Conservation (phyloP, 1,140 invertebrate genomes). For the Kradibia gibbosae region DNA sequence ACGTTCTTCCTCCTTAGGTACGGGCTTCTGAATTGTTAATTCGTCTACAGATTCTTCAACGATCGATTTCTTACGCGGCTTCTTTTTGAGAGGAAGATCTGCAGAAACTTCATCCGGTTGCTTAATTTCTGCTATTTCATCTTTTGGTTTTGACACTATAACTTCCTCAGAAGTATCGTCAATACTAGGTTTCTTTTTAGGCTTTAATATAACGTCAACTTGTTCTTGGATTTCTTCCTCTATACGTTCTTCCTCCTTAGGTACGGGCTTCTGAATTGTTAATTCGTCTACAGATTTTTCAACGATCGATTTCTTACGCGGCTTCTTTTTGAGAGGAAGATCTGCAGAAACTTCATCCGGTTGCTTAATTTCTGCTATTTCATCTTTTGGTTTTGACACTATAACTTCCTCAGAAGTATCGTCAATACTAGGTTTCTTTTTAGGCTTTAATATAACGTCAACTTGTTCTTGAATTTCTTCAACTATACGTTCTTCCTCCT, state of each 20-base stretch:
- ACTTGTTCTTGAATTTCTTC: too few species aligned
- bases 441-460: too few species aligned
- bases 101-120: conserved; percentile 54
- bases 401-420: conserved; percentile 58
- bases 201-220: too few species aligned
- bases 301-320: conserved; percentile 56
- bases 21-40: conserved; percentile 69
- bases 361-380: not conserved
- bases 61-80: conserved; percentile 59
- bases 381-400: conserved; percentile 39
- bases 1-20: conserved; percentile 55
- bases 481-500: too few species aligned
- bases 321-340: conserved; percentile 60
- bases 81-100: conserved; percentile 65
- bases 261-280: too few species aligned
- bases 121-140: conserved; percentile 68
- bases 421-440: conserved; percentile 55
- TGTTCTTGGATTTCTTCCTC: too few species aligned
- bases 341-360: conserved; percentile 55
- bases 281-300: conserved; percentile 63
- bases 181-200: conserved; percentile 63
- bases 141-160: conserved; percentile 53
- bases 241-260: too few species aligned
- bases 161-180: conserved; percentile 56
- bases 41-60: conserved; percentile 70